These are phyloP conservation scores for Alligator mississippiensis DNA, from an alignment of 2,113 vertebrate species.

Conservation along the genomic window DNA sequence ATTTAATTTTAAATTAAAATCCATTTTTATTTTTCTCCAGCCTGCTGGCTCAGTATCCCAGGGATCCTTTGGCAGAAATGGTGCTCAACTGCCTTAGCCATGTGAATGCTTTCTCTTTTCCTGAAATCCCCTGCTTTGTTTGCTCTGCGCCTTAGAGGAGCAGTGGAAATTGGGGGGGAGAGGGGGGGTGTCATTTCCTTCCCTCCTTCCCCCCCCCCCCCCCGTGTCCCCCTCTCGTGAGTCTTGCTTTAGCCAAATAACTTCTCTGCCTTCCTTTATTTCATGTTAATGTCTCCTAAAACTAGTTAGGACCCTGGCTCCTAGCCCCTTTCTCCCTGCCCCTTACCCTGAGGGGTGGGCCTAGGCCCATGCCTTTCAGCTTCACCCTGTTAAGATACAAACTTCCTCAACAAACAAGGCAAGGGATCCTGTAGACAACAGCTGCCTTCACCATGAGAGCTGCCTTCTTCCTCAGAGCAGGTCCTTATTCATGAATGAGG, in stretches of 20 bases:
- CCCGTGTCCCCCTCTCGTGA: not conserved
- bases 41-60: not conserved
- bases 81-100: not conserved
- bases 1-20: not conserved
- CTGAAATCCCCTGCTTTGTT: not conserved
- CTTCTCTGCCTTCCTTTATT: not conserved
- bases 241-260: not conserved
- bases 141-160: not conserved
- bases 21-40: not conserved
- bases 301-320: not conserved
- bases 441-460: not conserved
- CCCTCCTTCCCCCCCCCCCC: too few relatives aligned
- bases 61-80: not conserved
- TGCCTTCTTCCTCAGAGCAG: fast-evolving
- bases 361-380: not conserved
- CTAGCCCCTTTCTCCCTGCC: not conserved
- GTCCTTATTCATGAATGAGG: not conserved
- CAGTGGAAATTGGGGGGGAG: too few relatives aligned
- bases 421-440: not conserved
- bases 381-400: not conserved
- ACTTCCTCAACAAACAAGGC: not conserved
- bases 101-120: not conserved
- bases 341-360: not conserved
- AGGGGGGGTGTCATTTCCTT: too few relatives aligned
- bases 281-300: not conserved